These are phyloP conservation scores for Mobula birostris DNA, from an alignment of 2,113 vertebrate genomes.

Conservation along the genomic window DNA sequence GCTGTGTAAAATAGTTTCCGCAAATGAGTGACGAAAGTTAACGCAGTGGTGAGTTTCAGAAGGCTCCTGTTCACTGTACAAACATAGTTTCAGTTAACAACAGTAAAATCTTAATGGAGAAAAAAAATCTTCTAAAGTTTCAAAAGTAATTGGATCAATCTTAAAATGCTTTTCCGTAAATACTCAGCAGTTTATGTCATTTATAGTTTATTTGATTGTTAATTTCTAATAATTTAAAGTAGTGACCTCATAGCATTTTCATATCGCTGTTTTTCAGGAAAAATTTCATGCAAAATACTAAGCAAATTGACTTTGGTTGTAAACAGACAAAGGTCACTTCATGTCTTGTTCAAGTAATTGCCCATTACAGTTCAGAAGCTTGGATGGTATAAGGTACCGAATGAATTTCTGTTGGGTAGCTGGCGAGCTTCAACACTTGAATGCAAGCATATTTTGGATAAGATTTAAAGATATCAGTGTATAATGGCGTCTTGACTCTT, in stretches of 20 bases:
- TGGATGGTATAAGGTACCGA: background rate
- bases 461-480: background rate
- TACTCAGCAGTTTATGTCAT: background rate
- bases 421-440: background rate
- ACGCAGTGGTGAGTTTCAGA: background rate
- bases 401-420: background rate
- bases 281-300: background rate
- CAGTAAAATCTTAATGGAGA: background rate
- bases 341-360: background rate
- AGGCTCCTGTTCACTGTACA: background rate
- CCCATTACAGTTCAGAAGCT: background rate
- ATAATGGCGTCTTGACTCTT: conserved; percentile 13
- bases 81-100: background rate
- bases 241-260: background rate
- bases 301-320: background rate
- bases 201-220: background rate
- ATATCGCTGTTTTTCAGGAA: background rate
- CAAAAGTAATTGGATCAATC: background rate
- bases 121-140: background rate
- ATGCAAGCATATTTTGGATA: background rate
- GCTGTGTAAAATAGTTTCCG: background rate
- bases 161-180: background rate
- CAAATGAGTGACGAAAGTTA: background rate
- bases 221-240: too few species aligned
- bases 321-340: background rate